Evolutionary conservation across 2,888 invertebrate species (phyloP).

Genomic region (Axea sp.): DNA sequence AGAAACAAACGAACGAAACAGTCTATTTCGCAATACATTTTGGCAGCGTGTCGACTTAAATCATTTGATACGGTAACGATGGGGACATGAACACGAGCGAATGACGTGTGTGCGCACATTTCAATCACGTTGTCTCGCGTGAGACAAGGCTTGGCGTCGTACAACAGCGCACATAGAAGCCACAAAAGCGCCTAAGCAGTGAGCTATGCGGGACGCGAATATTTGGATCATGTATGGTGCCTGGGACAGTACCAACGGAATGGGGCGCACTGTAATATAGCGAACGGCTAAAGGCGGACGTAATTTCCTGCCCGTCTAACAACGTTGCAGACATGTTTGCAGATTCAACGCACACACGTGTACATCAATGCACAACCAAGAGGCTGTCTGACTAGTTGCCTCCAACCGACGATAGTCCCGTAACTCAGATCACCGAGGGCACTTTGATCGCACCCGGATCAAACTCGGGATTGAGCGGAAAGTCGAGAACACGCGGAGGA

Average conservation of each 20-base stretch:
- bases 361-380: slow-evolving; percentile 68
- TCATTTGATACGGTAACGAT: too few species aligned
- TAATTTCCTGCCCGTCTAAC: slow-evolving; percentile 79
- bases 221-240: slow-evolving; percentile 40
- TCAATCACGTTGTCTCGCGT: slow-evolving; percentile 44
- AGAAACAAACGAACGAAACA: too few species aligned
- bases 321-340: slow-evolving; percentile 78
- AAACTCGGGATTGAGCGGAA: slow-evolving; percentile 35
- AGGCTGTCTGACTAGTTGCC: slow-evolving; percentile 39
- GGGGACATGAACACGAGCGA: too few species aligned
- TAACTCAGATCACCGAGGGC: slow-evolving; percentile 68
- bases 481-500: slow-evolving; percentile 26
- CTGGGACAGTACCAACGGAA: slow-evolving; percentile 11
- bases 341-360: slow-evolving; percentile 72
- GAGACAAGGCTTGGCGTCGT: slow-evolving; percentile 41
- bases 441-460: slow-evolving; percentile 71
- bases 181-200: slow-evolving; percentile 41
- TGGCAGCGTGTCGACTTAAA: too few species aligned
- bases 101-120: slow-evolving; percentile 29
- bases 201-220: slow-evolving; percentile 35
- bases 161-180: slow-evolving; percentile 25
- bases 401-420: slow-evolving; percentile 59
- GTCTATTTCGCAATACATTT: too few species aligned
- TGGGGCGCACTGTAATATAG: slow-evolving; percentile 71
- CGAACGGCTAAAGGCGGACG: slow-evolving; percentile 77